Conservation (phyloP, 2,888 invertebrate genomes). For the Ptilodon capucinus region DNA sequence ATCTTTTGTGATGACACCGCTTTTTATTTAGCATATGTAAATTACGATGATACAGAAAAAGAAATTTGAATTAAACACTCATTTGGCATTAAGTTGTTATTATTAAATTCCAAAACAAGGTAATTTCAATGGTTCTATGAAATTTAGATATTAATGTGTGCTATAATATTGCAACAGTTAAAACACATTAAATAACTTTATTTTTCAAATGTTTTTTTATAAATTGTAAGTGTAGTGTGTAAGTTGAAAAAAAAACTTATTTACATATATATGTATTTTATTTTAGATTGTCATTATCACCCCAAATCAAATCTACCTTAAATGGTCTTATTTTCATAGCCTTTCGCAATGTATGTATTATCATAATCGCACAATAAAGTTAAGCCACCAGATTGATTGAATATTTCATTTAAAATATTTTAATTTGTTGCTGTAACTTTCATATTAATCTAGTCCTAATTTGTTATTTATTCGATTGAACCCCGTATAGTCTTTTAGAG, state of each 20-base stretch:
- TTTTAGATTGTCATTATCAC: too few species aligned
- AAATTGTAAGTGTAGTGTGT: too few species aligned
- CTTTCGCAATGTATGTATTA: slow-evolving; percentile 7
- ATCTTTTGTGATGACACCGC: slow-evolving; percentile 83
- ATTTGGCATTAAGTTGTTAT: slow-evolving; percentile 62
- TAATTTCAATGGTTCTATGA: slow-evolving; percentile 33
- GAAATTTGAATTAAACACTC: slow-evolving; percentile 78
- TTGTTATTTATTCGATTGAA: slow-evolving; percentile 21
- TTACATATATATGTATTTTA: too few species aligned
- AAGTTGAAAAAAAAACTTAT: too few species aligned
- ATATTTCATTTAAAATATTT: slow-evolving; percentile 23
- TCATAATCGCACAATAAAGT: slow-evolving; percentile 12
- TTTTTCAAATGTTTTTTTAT: too few species aligned
- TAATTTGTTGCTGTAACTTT: slow-evolving; percentile 14
- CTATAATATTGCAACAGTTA: too few species aligned
- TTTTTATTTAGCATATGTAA: slow-evolving; percentile 82
- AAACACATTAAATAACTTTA: too few species aligned
- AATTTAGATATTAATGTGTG: too few species aligned
- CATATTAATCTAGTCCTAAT: slow-evolving; percentile 23
- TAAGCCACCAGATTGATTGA: slow-evolving; percentile 18
- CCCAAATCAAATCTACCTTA: not conserved
- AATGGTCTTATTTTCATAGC: not conserved
- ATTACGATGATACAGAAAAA: slow-evolving; percentile 79
- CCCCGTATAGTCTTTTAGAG: slow-evolving; percentile 39
- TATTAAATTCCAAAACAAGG: slow-evolving; percentile 66